These are phyloP conservation scores for Lasiurus cinereus DNA, from an alignment of 2,113 vertebrate species.

Conservation along the genomic window DNA sequence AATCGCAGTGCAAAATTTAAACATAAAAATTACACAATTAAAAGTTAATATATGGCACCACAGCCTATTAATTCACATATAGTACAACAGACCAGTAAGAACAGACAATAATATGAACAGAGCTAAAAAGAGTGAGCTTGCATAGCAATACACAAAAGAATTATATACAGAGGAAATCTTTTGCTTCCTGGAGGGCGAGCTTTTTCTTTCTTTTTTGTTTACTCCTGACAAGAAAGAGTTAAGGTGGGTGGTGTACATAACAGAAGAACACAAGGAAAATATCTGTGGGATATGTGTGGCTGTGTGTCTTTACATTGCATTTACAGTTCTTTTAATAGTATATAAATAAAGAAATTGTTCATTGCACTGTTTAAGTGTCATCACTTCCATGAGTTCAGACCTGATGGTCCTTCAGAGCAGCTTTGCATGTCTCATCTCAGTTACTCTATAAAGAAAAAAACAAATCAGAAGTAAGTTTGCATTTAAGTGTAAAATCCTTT, in stretches of 20 bases:
- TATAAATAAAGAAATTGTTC: constrained; percentile 95
- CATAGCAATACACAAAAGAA: constrained; percentile 99
- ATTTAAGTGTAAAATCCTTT: background rate
- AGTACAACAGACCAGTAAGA: constrained; percentile 97
- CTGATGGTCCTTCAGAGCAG: constrained; percentile 90
- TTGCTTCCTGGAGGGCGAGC: constrained; percentile 88
- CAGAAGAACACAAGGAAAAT: constrained; percentile 93
- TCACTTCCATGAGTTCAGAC: constrained; percentile 91
- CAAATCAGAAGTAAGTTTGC: constrained; percentile 34
- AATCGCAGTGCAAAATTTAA: constrained; percentile 99
- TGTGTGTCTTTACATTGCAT: constrained; percentile 99
- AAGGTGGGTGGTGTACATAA: constrained; percentile 96
- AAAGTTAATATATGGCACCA: constrained; percentile 98
- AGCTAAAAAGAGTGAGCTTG: constrained; percentile 96
- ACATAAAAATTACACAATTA: constrained; percentile 97
- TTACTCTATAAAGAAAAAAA: constrained; percentile 92
- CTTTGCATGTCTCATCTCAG: constrained; percentile 88
- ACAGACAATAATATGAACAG: constrained; percentile 94
- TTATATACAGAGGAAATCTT: constrained; percentile 97
- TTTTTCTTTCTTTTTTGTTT: constrained; percentile 88
- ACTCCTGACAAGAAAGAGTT: constrained; percentile 92
- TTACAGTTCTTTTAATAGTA: constrained; percentile 96
- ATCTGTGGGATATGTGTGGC: constrained; percentile 96
- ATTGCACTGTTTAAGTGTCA: constrained; percentile 91
- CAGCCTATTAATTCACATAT: constrained; percentile 99